phyloP scores from a whole-genome alignment of 2,113 vertebrate species.

The Tautogolabrus adspersus region DNA sequence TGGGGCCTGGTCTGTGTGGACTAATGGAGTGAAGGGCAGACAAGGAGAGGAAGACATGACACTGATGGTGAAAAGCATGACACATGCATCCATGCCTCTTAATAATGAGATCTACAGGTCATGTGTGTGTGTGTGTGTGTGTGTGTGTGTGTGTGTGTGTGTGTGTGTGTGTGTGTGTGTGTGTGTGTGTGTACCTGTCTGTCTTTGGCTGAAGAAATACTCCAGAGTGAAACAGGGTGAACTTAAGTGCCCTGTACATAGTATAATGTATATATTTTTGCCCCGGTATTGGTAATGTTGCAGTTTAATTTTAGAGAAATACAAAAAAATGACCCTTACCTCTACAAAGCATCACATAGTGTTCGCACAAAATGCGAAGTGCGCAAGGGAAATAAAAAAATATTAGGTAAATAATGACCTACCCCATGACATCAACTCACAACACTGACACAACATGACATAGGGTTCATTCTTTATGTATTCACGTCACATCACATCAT shows the following conservation, averaged over 20 bases:
- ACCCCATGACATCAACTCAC: too few species aligned
- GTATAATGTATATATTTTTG: background rate
- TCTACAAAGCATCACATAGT: background rate
- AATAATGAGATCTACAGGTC: slow-evolving; percentile 23
- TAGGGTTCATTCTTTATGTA: too few species aligned
- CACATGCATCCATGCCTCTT: slow-evolving; percentile 18
- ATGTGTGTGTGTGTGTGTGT: background rate
- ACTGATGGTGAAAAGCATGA: slow-evolving; percentile 12
- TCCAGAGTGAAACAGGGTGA: slow-evolving; percentile 21
- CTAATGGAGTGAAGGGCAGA: slow-evolving; percentile 29
- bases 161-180: too few species aligned
- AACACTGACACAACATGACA: too few species aligned
- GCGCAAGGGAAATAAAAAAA: too few species aligned
- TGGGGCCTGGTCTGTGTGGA: slow-evolving; percentile 19
- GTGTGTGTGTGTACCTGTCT: background rate
- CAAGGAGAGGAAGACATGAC: slow-evolving; percentile 22
- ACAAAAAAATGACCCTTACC: background rate
- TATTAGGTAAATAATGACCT: too few species aligned
- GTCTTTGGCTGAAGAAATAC: background rate
- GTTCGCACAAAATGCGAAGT: background rate
- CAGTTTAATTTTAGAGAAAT: background rate
- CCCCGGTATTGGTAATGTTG: background rate
- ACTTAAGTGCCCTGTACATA: background rate
- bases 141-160: too few species aligned
- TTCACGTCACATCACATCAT: too few species aligned